Evolutionary conservation across 2,113 vertebrate genomes (phyloP), one percentile per base, ranked within the genome.

Genomic region (Callopanchax toddi): DNA sequence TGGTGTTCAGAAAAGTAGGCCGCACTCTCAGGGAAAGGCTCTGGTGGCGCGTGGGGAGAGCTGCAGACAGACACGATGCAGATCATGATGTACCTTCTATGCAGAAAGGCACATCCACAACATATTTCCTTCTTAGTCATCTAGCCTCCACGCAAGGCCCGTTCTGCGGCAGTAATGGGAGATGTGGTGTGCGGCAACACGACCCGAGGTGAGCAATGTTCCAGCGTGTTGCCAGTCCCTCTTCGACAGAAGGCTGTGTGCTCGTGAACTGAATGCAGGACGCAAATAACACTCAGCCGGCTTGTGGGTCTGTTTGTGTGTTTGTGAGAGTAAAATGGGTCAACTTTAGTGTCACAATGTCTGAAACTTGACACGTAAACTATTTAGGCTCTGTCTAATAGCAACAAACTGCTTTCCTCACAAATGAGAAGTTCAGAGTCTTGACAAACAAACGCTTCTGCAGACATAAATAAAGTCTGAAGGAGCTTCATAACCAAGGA

Each of bases 1-100:
- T 90, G 83, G 92, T 87, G 71, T 67, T 75, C 64, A 53, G 44
- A 65, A 83, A 93, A 91, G 83, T 92, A 90, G 92, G 89, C 86
- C 81, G 73, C 74, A 82, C 87, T 90, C 89, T 70, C 72, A 74
- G 90, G 88, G 91, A 90, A 87, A 86, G 75, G 82, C 71, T 85
- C 40, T 16, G 67, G 68, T 55, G 75, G 76, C 74, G 59, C 75
- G 73, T 53, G 59, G 72, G 67, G 52, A 55, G 57, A 50, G 71
- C 76, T 53, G 76, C 77, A 86, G 71, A 80, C 79, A 83, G 79
- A 81, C 64, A 58, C 43, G 45, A 74, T 54, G 82, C 75, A 78
- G 79, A 83, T 53, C 67, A 71, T 55, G 55, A 34, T 43, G 74
- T 40, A 60, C 67, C 53, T 39, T 12, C 22, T 23, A 51, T 37